These are phyloP conservation scores for Vultur gryphus DNA, from an alignment of 2,797 vertebrate species.

Conservation along the genomic window DNA sequence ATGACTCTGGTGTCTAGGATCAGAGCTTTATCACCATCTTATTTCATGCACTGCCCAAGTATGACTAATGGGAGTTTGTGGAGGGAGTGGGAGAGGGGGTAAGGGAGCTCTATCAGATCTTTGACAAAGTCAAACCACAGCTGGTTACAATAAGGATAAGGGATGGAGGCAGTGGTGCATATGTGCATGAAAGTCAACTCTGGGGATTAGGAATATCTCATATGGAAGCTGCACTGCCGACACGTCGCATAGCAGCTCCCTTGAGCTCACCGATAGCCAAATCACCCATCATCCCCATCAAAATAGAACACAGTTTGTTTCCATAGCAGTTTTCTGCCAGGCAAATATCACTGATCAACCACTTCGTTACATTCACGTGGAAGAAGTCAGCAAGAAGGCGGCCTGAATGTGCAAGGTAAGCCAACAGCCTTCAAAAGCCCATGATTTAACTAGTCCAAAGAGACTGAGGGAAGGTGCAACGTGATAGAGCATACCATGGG, in stretches of 20 bases:
- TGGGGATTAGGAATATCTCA: neutral
- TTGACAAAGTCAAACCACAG: neutral
- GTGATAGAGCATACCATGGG: accelerated
- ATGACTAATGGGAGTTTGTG: neutral
- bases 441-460: neutral
- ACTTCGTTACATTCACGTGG: accelerated
- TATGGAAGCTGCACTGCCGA: neutral
- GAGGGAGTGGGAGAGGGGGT: neutral
- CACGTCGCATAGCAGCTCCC: neutral
- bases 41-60: neutral
- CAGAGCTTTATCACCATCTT: neutral
- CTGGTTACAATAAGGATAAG: neutral
- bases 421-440: neutral
- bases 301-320: neutral
- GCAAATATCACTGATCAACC: neutral
- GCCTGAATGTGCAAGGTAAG: neutral
- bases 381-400: neutral
- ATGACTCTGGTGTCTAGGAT: neutral
- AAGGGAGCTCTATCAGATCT: neutral
- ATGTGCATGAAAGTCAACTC: neutral
- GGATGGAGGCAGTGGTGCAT: neutral
- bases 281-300: neutral
- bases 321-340: neutral
- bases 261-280: neutral
- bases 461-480: accelerated